These are phyloP conservation scores for Peucedramus taeniatus DNA, from an alignment of 2,113 vertebrate genomes.

Conservation along the genomic window DNA sequence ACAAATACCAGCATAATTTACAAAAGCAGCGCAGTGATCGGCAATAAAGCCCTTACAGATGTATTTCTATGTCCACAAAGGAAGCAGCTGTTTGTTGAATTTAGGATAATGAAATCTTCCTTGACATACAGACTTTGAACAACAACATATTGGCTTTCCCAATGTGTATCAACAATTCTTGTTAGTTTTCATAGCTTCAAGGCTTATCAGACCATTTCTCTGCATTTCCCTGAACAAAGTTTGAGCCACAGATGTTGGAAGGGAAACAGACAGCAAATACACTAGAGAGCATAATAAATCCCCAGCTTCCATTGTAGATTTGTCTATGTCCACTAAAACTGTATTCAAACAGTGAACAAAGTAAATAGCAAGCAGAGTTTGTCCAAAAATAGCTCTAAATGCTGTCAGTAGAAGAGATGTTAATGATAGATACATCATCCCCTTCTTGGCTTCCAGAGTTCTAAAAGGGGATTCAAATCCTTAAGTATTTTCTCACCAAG, in stretches of 20 bases:
- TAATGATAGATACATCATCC: background rate
- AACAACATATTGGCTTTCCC: background rate
- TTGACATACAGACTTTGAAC: slow-evolving; percentile 2
- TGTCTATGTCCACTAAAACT: slow-evolving; percentile 19
- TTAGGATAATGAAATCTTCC: slow-evolving; percentile 49
- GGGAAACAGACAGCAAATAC: slow-evolving; percentile 31
- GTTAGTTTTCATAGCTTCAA: slow-evolving; percentile 33
- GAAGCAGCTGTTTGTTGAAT: slow-evolving; percentile 44
- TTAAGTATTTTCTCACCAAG: background rate
- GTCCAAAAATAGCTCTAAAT: background rate
- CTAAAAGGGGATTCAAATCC: background rate
- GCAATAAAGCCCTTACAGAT: slow-evolving; percentile 31
- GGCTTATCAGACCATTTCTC: slow-evolving; percentile 43
- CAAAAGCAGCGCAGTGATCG: background rate
- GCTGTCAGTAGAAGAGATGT: background rate
- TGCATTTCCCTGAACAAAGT: background rate
- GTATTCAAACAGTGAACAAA: slow-evolving; percentile 7
- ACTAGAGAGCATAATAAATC: slow-evolving; percentile 18
- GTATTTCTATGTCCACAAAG: slow-evolving; percentile 18
- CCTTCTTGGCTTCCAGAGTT: background rate
- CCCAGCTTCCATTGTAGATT: background rate
- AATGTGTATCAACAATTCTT: slow-evolving; percentile 20
- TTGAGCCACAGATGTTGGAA: slow-evolving; percentile 42
- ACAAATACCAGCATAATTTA: slow-evolving; percentile 43
- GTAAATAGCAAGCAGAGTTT: background rate